Percentiles rank a stretch among this genome's conserved stretches.
phyloP scores from a whole-genome alignment of 2,113 vertebrate genomes.

The Mystacornis crossleyi region DNA sequence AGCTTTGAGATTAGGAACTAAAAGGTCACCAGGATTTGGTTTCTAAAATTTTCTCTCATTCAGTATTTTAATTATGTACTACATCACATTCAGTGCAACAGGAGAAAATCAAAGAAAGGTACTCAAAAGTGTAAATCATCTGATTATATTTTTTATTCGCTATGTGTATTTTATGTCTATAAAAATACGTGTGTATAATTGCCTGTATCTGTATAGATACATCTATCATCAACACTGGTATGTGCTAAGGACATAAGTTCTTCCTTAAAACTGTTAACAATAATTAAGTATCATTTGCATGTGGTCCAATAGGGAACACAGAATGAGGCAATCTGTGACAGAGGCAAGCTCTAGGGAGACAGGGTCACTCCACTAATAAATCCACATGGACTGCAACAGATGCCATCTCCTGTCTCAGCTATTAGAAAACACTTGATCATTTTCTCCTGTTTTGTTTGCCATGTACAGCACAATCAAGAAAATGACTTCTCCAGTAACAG shows the following conservation, averaged over 20 bases:
- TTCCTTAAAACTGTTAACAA: neutral
- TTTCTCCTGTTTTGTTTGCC: neutral
- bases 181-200: neutral
- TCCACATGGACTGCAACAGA: conserved; percentile 27
- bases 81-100: neutral
- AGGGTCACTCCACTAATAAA: conserved; percentile 2
- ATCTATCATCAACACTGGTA: neutral
- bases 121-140: neutral
- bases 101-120: neutral
- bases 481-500: neutral
- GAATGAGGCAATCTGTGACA: neutral
- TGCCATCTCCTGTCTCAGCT: conserved; percentile 1
- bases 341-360: neutral
- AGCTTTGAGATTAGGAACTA: neutral
- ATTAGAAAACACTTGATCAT: neutral
- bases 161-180: neutral
- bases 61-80: neutral
- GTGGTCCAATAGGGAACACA: neutral
- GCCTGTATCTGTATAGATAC: neutral
- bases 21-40: neutral
- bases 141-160: neutral
- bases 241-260: neutral
- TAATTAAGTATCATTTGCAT: neutral
- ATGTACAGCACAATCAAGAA: conserved; percentile 1
- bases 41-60: neutral